Base-by-base conservation (phyloP, 2,888 invertebrate species). In the Antheraea assamensis region DNA sequence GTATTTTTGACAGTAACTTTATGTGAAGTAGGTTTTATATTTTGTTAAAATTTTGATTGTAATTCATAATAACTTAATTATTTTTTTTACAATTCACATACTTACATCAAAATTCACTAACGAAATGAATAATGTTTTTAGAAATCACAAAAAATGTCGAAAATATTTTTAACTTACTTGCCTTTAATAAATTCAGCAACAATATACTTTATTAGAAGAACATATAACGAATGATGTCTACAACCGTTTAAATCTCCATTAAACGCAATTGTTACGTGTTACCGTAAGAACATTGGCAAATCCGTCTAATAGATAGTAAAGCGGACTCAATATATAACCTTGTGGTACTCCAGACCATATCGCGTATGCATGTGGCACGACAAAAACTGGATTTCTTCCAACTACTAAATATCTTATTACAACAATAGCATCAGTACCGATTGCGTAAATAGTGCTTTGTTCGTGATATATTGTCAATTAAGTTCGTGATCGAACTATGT, bases 331-430 rank as follows among this genome's bases (percentile, higher is more conserved):
- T 76, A 78, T 77, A 77, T 85, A 87, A 84, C 91, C 92, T 91
- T 92, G 92, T 77, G 85, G 86, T 75, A 88, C 84, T 77, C 88
- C 86, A 84, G 78, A 77, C 74, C 85, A 80, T 82, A 87, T 88
- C 83, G 80, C 79, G 82, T 81, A 88, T 86, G 84, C 86, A 82
- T 78, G 77, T 78, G 77, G 82, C 83, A 78, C 79, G 68, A 80
- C 85, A 89, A 88, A 87, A 87, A 88, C 86, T 87, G 82, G 87
- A 88, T 84, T 87, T 80, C 80, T 80, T 85, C 85, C 85, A 87
- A 87, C 81, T 82, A 77, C 81, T 72, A 74, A 74, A 75, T 73
- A 77, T 76, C 21, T 68, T 68, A 27, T 35, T 68, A 35, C 19
- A 21, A 68, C n/a, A 68, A 68, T 19, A 35, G 68, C 35, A 35